Evolutionary conservation across 2,113 vertebrate species (phyloP), one percentile per base, ranked within the genome.

Genomic region (Oncorhynchus keta): DNA sequence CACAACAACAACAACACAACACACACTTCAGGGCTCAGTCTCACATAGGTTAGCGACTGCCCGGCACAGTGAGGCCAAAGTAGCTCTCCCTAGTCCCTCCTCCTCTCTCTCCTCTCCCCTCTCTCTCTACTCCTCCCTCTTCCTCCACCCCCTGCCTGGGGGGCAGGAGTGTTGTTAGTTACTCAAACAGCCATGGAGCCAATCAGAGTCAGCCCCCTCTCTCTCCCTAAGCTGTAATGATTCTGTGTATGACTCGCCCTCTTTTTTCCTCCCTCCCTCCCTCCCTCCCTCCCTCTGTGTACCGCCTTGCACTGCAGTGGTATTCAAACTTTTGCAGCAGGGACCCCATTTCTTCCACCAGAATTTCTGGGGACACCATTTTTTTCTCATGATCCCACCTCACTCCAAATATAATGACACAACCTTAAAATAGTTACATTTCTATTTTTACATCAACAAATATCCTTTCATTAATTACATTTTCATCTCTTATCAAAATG

Each of bases 171-270:
- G 62, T 81, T 71, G 78, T 81, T 78, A 69, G 72, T 70, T 76
- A 79, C 72, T 2, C 48, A 48, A 72, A 66, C 70, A 81, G 75
- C 64, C 73, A 76, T 75, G 69, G 59, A 84, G 79, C 59, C 49
- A 76, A 72, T 7, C n/a, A 77, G 61, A 77, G 76, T 66, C 67
- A 48, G 70, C 76, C 5, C 49, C 73, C 72, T 74, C 81, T 74
- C 81, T 79, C 76, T 81, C 77, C 71, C 81, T 78, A 67, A 72
- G 71, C 85, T 85, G 76, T 90, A 85, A 86, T 90, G 80, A 87
- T 80, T 82, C 80, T 67, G 73, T 88, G 81, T 35, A 18, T 30
- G 3, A 2, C 24, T 51, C n/a, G 28, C 49, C 26, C 64, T 76
- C 78, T 72, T 74, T 55, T 28, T 48, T 22, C 49, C 18, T 11